Evolutionary conservation across 2,113 vertebrate genomes (phyloP), one percentile per base, ranked within the genome.

Genomic region (Barbus barbus): DNA sequence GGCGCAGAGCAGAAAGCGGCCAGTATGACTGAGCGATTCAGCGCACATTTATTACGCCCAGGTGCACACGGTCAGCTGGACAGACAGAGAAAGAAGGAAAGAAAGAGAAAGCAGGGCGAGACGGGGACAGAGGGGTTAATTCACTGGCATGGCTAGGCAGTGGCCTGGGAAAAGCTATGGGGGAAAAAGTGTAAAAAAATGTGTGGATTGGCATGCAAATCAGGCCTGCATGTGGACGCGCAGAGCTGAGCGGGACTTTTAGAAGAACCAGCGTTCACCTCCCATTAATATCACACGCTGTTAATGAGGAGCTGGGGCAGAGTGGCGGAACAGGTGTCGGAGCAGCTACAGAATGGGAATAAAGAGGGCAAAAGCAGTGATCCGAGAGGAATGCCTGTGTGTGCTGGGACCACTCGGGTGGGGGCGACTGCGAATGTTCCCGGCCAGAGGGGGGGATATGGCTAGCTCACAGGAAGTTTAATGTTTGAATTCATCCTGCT

Each of bases 281-380:
- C 91, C 91, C 93, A 94, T 95, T 93, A 95, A 94, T 95, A 94
- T 95, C 93, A 94, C 93, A 88, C 28, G 51, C 89, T 90, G 94
- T 94, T 95, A 94, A 94, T 94, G 94, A 94, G 92, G 90, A 89
- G 67, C 46, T 44, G 65, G 72, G 69, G 81, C 61, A 69, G 46
- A 85, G 87, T 83, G 85, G 86, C 81, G 84, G 88, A 82, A 93
- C 93, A 94, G 93, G 94, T 95, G 94, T 94, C 89, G 83, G 90
- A 90, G 88, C 84, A 90, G 91, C 88, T 90, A 90, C 91, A 92
- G 92, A 93, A 92, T 87, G 88, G 90, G 90, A 93, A 94, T 92
- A 94, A 94, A 95, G 92, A 92, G 91, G 92, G 91, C 89, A 48
- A 38, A 86, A 86, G 92, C 93, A 93, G 91, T 94, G 93, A 94